These are phyloP conservation scores for Syngnathus typhle DNA, from an alignment of 2,113 vertebrate genomes.

Conservation along the genomic window DNA sequence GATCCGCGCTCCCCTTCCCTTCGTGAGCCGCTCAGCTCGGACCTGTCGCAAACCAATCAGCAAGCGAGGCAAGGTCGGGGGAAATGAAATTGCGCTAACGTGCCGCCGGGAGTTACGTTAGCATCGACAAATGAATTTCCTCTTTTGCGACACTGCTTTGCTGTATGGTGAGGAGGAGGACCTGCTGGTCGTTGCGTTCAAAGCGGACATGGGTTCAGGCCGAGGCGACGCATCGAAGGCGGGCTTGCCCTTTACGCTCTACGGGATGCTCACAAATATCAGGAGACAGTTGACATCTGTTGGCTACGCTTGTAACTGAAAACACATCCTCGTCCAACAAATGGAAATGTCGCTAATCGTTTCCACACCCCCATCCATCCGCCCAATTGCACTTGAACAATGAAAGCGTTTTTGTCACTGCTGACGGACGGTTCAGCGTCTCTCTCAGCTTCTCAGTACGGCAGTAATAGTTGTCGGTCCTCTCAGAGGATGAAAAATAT, in stretches of 20 bases:
- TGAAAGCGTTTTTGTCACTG: no score
- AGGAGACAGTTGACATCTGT: no score
- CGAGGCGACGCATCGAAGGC: slow-evolving; percentile 45
- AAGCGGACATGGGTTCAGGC: slow-evolving; percentile 46
- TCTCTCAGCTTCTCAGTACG: no score
- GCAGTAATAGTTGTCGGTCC: no score
- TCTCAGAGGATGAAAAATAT: no score
- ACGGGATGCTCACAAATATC: slow-evolving; percentile 19
- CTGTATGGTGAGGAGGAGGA: slow-evolving; percentile 51
- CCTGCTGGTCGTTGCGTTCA: slow-evolving; percentile 62
- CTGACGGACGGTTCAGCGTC: no score
- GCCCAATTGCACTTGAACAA: no score
- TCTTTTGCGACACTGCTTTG: slow-evolving; percentile 43
- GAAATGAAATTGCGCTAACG: slow-evolving; percentile 63
- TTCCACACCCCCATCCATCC: no score
- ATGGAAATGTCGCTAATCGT: no score
- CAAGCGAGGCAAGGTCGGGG: slow-evolving; percentile 55
- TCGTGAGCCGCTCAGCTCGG: slow-evolving; percentile 40
- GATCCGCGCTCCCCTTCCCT: slow-evolving; percentile 37
- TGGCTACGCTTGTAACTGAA: no score
- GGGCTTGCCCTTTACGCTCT: slow-evolving; percentile 38
- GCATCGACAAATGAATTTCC: slow-evolving; percentile 64
- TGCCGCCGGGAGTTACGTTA: slow-evolving; percentile 59
- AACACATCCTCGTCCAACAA: no score
- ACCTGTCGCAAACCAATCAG: slow-evolving; percentile 56